Conservation (phyloP, 2,888 invertebrate genomes). For the Frankliniella fusca region DNA sequence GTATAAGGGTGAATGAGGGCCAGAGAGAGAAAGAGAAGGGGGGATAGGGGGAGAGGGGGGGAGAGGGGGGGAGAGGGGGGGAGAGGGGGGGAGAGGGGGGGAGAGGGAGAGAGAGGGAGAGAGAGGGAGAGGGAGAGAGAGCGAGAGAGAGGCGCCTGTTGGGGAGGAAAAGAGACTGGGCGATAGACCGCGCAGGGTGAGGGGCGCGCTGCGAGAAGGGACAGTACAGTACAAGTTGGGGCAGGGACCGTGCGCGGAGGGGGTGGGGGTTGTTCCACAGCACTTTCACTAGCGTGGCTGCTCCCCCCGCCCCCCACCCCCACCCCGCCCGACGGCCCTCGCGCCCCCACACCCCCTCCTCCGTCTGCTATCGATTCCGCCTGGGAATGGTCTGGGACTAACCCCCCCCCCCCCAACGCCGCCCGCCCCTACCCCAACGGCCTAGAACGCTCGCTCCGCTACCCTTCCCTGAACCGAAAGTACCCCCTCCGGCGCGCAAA, state of each 20-base stretch:
- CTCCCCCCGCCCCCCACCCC: background rate
- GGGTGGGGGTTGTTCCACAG: no score
- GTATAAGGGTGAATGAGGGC: no score
- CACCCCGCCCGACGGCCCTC: background rate
- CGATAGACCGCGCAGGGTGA: background rate
- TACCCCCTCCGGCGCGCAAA: no score
- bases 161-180: background rate
- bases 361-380: slow-evolving; percentile 19
- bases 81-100: background rate
- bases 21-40: no score
- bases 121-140: background rate
- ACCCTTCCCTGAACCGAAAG: no score
- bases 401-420: background rate
- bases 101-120: background rate
- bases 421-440: background rate
- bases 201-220: background rate
- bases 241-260: background rate
- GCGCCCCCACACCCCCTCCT: background rate
- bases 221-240: slow-evolving; percentile 9
- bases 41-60: background rate
- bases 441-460: no score
- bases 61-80: background rate
- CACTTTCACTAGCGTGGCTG: slow-evolving; percentile 3
- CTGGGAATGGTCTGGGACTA: background rate
- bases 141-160: background rate